A percentile compares a stretch with the other conserved stretches of the same genome.
These are phyloP conservation scores for Brotula barbata DNA, from an alignment of 2,797 vertebrate genomes.

Conservation along the genomic window DNA sequence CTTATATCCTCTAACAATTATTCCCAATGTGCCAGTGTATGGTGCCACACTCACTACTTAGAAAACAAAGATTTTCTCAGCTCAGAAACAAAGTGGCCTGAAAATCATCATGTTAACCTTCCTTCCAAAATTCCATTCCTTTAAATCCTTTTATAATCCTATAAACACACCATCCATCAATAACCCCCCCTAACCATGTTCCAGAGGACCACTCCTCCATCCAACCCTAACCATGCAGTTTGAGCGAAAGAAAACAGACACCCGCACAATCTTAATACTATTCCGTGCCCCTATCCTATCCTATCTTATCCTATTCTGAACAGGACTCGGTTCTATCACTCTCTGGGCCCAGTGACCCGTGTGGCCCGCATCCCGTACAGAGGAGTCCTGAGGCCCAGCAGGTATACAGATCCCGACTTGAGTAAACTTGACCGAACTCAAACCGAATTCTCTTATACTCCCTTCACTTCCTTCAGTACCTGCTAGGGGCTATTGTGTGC, in stretches of 20 bases:
- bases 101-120: slow-evolving; percentile 28
- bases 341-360: slow-evolving; percentile 96
- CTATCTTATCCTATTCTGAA: slow-evolving; percentile 83
- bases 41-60: slow-evolving; percentile 28
- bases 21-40: slow-evolving; percentile 20
- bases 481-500: slow-evolving; percentile 52
- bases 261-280: slow-evolving; percentile 62
- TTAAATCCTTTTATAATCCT: slow-evolving; percentile 25
- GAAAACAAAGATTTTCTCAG: slow-evolving; percentile 9
- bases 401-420: slow-evolving; percentile 84
- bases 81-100: slow-evolving; percentile 22
- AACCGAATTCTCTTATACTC: slow-evolving; percentile 57
- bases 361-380: slow-evolving; percentile 97
- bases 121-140: slow-evolving; percentile 31
- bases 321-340: slow-evolving; percentile 99
- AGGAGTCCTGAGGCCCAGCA: slow-evolving; percentile 96
- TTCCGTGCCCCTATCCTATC: slow-evolving; percentile 69
- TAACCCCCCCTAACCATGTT: slow-evolving; percentile 38
- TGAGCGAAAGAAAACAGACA: slow-evolving; percentile 14
- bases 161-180: slow-evolving; percentile 26
- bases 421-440: slow-evolving; percentile 73
- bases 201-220: slow-evolving; percentile 35
- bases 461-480: slow-evolving; percentile 50
- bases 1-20: slow-evolving; percentile 26
- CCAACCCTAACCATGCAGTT: slow-evolving; percentile 45